Evolutionary conservation across 2,113 vertebrate species (phyloP), one percentile per base, ranked within the genome.

Genomic region (Promerops cafer): DNA sequence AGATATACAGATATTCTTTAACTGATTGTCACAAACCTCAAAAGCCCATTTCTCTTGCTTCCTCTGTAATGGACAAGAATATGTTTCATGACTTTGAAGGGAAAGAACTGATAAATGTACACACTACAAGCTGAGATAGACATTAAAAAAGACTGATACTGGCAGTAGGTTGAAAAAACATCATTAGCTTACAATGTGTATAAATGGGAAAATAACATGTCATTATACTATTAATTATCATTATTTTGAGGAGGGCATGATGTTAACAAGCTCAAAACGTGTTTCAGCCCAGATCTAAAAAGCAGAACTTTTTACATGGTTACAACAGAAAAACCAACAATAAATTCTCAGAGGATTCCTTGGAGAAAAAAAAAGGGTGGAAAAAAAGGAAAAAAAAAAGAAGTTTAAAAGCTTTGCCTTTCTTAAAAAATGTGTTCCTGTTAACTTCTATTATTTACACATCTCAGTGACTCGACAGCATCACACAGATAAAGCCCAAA

Each of bases 401-500:
- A 33, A 33, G 33, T 30, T 60, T 54, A 18, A 68, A 31, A 27
- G 63, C 91, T 96, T 69, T 26, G 20, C 24, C 27, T 92, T 94
- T 91, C 83, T 87, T 71, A n/a, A 54, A 96, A 84, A 78, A 89
- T 42, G 23, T 54, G 79, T 59, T 92, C 92, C 79, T 91, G 61
- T 85, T 86, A 96, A 93, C 57, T 90, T 91, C 79, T 90, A 52
- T 39, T 95, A 95, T 97, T 97, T 97, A 94, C 82, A 86, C 60
- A 45, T 72, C 83, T 88, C 84, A 88, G 83, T 65, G 86, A 96
- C 93, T 97, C 92, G 53, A 89, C 50, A 86, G 76, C 97, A 93
- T 95, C 93, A 94, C 92, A 97, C 79, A 87, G 96, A 95, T 71
- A 92, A 97, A 97, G 90, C 97, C 97, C 96, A 90, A 80, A 97